Conservation (phyloP, 2,797 vertebrate genomes). For the Emydoidea blandingii region DNA sequence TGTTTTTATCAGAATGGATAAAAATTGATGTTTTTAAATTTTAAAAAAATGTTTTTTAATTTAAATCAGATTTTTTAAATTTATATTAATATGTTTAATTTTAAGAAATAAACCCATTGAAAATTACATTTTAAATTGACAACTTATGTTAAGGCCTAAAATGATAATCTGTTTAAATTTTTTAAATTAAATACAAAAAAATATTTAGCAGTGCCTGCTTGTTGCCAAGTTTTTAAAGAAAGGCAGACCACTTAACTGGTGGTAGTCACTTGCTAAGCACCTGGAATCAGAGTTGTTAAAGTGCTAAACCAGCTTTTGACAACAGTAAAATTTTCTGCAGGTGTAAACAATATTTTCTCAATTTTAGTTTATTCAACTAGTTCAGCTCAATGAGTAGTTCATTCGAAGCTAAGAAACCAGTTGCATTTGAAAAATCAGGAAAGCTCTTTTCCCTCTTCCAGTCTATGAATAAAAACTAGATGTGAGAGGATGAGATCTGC, state of each 20-base stretch:
- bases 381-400: not conserved
- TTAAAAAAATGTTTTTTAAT: not conserved
- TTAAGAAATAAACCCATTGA: not conserved
- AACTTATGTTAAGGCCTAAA: not conserved
- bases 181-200: not conserved
- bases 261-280: not conserved
- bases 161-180: not conserved
- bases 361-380: not conserved
- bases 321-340: not conserved
- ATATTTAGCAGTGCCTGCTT: not conserved
- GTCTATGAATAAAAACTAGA: not conserved
- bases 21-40: not conserved
- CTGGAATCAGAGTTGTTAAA: not conserved
- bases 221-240: not conserved
- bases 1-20: not conserved
- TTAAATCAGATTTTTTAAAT: not conserved
- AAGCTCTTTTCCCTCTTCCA: not conserved
- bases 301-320: not conserved
- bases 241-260: not conserved
- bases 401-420: not conserved
- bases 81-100: not conserved
- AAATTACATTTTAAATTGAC: not conserved
- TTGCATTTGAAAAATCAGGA: not conserved
- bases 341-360: not conserved
- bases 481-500: not conserved